These are phyloP conservation scores for Amphipoea oculea DNA, from an alignment of 2,888 invertebrate species.

Conservation along the genomic window DNA sequence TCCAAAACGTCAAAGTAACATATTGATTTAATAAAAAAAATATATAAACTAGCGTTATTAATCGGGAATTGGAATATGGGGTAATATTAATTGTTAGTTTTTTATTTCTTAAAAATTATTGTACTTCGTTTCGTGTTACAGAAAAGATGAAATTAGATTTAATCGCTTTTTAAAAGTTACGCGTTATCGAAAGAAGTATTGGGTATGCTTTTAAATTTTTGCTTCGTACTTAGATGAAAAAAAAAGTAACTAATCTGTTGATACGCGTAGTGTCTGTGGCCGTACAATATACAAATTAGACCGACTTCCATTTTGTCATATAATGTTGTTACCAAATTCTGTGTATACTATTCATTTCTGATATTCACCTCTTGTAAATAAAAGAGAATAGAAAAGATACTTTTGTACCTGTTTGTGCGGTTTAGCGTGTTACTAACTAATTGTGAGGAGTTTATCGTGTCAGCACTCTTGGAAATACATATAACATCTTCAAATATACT, in stretches of 20 bases:
- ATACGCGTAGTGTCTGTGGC: slow-evolving; percentile 69
- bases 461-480: slow-evolving; percentile 57
- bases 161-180: slow-evolving; percentile 75
- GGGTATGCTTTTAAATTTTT: slow-evolving; percentile 78
- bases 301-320: slow-evolving; percentile 67
- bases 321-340: slow-evolving; percentile 73
- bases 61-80: slow-evolving; percentile 74
- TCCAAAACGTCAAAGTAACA: slow-evolving; percentile 75
- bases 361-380: slow-evolving; percentile 83
- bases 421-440: slow-evolving; percentile 77
- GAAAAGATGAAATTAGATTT: slow-evolving; percentile 69
- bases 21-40: slow-evolving; percentile 61
- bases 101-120: slow-evolving; percentile 67
- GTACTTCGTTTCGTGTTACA: slow-evolving; percentile 76
- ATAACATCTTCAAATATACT: slow-evolving; percentile 28
- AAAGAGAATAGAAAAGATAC: slow-evolving; percentile 81
- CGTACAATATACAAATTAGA: slow-evolving; percentile 72
- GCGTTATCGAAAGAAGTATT: slow-evolving; percentile 67
- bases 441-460: slow-evolving; percentile 64
- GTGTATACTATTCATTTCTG: slow-evolving; percentile 70
- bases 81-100: slow-evolving; percentile 69
- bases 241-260: slow-evolving; percentile 68
- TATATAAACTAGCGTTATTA: slow-evolving; percentile 69
- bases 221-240: slow-evolving; percentile 83
- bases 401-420: slow-evolving; percentile 87